Base-by-base conservation (phyloP, 64 coral and sea anemone genomes). In the Porites australiensis region DNA sequence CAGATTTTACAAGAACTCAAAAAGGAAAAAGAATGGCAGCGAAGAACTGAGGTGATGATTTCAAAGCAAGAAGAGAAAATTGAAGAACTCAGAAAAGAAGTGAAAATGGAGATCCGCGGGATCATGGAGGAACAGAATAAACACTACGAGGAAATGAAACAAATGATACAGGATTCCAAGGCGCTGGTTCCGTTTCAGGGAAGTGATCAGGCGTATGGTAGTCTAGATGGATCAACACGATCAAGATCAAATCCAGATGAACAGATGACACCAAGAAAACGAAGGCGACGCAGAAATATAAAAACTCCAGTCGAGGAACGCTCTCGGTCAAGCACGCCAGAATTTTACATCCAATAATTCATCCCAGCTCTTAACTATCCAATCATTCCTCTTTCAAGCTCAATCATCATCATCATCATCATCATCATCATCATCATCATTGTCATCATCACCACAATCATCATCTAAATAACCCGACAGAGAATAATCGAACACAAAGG, bases 101-200 rank as follows among this genome's bases (percentile, higher is more conserved):
- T 98, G 23, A 89, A 81, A 70, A 61, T 57, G 0, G 92, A 98
- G 50, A 93, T 90, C 3, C 69, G 89, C 22, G 64, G 79, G 2
- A 83, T 98, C 18, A 79, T 98, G 11, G 74, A 94, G 6, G 92
- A 98, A 55, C 95, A 98, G 66, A 91, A 81, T 66, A 94, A 75
- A 77, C 67, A 93, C 82, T 91, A 94, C 6, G 82, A 91, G 43
- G 92, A 98, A 66, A 74, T 98, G 7, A 94, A 94, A 37, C 82
- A 75, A 47, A 86, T 87, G 13, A 79, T 96, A 3, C 60, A 79
- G 63, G 88, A 79, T 77, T 76, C 74, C 75, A 88, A 58, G 75
- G 37, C 46, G 72, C 44, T 63, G 20, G 63, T 94, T 10, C 78
- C 70, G n/a, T 77, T 86, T 12, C 88, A 80, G 22, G 84, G 83